Evolutionary conservation across 2,888 invertebrate species (phyloP), one percentile per base, ranked within the genome.

Genomic region (Pilophorus perplexus): DNA sequence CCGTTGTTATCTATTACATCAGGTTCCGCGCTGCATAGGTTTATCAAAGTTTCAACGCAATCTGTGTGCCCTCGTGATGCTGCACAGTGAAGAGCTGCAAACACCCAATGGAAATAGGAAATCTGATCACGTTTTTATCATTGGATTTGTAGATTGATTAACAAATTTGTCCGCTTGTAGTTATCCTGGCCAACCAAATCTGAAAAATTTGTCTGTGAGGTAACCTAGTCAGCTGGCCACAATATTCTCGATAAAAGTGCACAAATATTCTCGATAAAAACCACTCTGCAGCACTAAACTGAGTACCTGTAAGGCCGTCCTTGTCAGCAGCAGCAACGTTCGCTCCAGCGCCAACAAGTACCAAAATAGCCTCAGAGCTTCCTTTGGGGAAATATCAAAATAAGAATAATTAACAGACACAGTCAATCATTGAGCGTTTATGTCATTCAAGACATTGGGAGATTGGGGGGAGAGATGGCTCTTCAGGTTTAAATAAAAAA

Each of bases 1-100:
- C 95, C 96, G 76, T 96, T 96, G 52, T 88, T 88, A 78, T 98
- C 97, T 18, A 88, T 86, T 12, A 90, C 85, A 77, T 97, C 94
- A 0, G 93, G 89, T 22, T 89, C 86, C 1, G 93, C 91, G 0
- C 92, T 92, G 75, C 93, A 93, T 4, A 94, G 79, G 10, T 90
- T 89, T 1, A 95, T 84, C 66, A 98, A 78, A 0, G 90, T 88
- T 74, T 95, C 94, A 59, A 95, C 82, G 73, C 94, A 94, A 74
- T 93, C 90, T 0, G 89, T 89, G 76, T 97, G 96, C 0, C 98
- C 98, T 64, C 97, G 84, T 1, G 95, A 96, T 0, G 98, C 95
- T 0, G 97, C 96, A 77, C 98, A 98, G 76, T 99, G 98, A 23
- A 99, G 79, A 0, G 96, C 96, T 79, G 74, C 18, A 28, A 28